Percentiles rank a stretch among this genome's conserved stretches.
Evolutionary conservation across 2,888 invertebrate genomes (phyloP).

Genomic region (Apotomis turbidana): DNA sequence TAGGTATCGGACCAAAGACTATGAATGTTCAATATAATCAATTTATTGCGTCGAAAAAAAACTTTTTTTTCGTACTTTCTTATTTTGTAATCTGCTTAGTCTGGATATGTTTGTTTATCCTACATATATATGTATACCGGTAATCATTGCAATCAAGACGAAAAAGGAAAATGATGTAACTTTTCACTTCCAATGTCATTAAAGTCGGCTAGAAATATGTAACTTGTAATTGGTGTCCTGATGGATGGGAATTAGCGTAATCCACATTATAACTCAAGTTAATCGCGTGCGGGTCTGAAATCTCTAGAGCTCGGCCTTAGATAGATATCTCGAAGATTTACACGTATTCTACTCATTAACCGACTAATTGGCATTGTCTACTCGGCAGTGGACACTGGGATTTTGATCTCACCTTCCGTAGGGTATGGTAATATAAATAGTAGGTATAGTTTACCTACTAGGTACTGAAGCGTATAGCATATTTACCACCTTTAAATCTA

Average conservation of each 20-base stretch:
- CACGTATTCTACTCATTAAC: constrained; percentile 29
- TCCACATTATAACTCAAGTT: constrained; percentile 20
- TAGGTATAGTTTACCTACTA: no score
- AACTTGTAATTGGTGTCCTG: neutral
- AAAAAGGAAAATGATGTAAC: neutral
- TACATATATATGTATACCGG: no score
- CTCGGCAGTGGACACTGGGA: neutral
- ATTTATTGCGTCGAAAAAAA: no score
- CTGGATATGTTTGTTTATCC: no score
- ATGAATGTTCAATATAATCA: no score
- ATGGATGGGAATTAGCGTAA: constrained; percentile 14
- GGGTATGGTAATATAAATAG: no score
- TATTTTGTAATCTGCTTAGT: no score
- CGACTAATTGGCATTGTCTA: constrained; percentile 30
- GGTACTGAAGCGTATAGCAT: no score
- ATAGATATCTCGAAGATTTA: constrained; percentile 30
- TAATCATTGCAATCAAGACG: neutral
- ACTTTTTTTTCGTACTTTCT: no score
- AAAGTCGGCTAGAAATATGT: constrained; percentile 1
- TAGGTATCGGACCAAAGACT: no score
- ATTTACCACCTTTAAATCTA: no score
- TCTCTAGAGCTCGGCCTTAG: constrained; percentile 3
- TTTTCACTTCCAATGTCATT: neutral
- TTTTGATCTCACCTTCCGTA: no score
- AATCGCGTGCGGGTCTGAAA: neutral